These are phyloP conservation scores for Mesorhabditis sp. DNA, from an alignment of 2,888 invertebrate species.

Conservation along the genomic window DNA sequence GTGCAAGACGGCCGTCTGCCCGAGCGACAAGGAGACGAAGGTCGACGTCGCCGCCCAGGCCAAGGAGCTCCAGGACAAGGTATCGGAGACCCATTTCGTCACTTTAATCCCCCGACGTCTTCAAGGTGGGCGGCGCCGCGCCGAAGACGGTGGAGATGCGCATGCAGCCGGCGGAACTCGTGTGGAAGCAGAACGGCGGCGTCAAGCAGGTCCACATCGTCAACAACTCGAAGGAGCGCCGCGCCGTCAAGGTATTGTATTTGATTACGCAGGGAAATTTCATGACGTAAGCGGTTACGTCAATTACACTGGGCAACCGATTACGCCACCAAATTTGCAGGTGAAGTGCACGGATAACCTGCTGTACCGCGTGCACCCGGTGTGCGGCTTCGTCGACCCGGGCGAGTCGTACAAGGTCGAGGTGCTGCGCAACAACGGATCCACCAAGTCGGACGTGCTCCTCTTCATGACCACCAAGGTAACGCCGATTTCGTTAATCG, in stretches of 20 bases:
- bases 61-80: background rate
- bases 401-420: constrained; percentile 19
- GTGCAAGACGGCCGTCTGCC: constrained; percentile 21
- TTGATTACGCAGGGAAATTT: no score
- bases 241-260: constrained; percentile 20
- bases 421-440: constrained; percentile 21
- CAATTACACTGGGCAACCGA: no score
- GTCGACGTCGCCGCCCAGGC: constrained; percentile 4
- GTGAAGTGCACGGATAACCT: constrained; percentile 27
- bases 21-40: constrained; percentile 26
- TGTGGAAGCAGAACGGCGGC: constrained; percentile 18
- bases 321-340: constrained; percentile 10
- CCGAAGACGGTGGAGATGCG: constrained; percentile 11
- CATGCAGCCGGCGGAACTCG: constrained; percentile 18
- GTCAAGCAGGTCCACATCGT: constrained; percentile 17
- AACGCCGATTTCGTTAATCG: background rate
- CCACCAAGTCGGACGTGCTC: constrained; percentile 24
- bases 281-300: no score
- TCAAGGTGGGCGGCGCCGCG: background rate
- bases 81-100: constrained; percentile 8
- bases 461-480: constrained; percentile 23
- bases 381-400: constrained; percentile 25
- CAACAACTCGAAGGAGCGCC: constrained; percentile 22
- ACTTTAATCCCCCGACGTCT: background rate
- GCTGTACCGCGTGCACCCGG: constrained; percentile 26